A percentile compares a stretch with the other conserved stretches of the same genome.
phyloP scores from a whole-genome alignment of 2,888 invertebrate species.

The Nomada fabriciana region DNA sequence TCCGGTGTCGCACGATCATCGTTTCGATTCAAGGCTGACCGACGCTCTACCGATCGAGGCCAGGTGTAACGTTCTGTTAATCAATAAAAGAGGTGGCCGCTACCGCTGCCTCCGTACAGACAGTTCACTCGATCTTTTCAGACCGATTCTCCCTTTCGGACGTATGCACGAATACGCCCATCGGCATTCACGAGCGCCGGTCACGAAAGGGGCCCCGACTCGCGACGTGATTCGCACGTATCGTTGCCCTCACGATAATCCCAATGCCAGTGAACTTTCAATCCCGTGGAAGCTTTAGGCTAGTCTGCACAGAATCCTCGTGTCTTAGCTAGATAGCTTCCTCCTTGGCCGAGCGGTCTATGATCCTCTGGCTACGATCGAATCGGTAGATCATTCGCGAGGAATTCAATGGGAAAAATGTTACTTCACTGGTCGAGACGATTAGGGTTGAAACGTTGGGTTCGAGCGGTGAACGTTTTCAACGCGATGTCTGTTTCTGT shows the following conservation, averaged over 20 bases:
- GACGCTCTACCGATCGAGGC: conserved; percentile 30
- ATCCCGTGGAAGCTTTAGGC: conserved; percentile 67
- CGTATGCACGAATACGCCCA: conserved; percentile 78
- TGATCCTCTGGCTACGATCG: conserved; percentile 22
- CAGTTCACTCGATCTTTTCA: conserved; percentile 69
- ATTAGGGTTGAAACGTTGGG: background rate
- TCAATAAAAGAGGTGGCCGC: conserved; percentile 62
- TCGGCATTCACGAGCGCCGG: conserved; percentile 80
- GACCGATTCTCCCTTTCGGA: conserved; percentile 70
- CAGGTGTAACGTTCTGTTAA: conserved; percentile 55
- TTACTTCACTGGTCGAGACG: background rate
- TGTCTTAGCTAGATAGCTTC: conserved; percentile 56
- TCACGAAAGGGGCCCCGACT: conserved; percentile 78
- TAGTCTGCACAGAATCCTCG: conserved; percentile 64
- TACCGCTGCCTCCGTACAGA: conserved; percentile 69
- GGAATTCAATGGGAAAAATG: conserved; percentile 5
- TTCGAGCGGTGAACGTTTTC: background rate
- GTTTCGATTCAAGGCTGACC: conserved; percentile 51
- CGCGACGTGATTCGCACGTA: conserved; percentile 80
- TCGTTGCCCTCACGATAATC: conserved; percentile 75
- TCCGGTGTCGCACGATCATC: conserved; percentile 43
- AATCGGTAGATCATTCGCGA: background rate
- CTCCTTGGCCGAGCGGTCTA: conserved; percentile 23
- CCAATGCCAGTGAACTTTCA: conserved; percentile 79
- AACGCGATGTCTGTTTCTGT: background rate